phyloP scores from a whole-genome alignment of 2,797 vertebrate genomes.

The Alca torda region DNA sequence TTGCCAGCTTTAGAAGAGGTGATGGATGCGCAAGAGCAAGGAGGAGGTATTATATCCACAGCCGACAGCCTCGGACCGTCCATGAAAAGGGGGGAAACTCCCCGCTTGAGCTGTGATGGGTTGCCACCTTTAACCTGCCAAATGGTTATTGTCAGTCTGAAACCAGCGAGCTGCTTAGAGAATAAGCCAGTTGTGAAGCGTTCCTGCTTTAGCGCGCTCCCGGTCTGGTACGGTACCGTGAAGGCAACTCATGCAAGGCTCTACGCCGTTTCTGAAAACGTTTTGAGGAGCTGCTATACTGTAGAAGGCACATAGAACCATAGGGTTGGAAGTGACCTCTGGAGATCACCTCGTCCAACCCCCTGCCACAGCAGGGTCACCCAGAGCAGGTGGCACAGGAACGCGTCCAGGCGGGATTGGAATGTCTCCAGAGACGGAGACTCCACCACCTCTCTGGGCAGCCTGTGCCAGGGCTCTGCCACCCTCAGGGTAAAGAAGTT shows the following conservation, averaged over 20 bases:
- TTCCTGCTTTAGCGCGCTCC: background rate
- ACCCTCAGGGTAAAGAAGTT: too few species aligned
- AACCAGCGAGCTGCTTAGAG: background rate
- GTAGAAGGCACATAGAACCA: background rate
- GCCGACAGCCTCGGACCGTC: background rate
- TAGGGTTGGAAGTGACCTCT: too few species aligned
- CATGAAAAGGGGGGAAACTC: background rate
- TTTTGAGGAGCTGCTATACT: background rate
- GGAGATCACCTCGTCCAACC: too few species aligned
- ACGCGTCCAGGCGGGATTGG: too few species aligned
- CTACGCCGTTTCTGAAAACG: background rate
- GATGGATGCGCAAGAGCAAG: background rate
- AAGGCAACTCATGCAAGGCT: background rate
- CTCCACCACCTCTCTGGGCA: too few species aligned
- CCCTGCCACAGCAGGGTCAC: too few species aligned
- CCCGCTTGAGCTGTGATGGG: background rate
- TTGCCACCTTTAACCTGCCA: background rate
- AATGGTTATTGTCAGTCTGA: background rate
- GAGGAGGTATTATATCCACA: background rate
- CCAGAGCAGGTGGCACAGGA: too few species aligned
- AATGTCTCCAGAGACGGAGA: too few species aligned
- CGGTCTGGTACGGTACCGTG: background rate
- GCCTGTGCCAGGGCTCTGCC: too few species aligned
- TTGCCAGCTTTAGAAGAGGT: background rate
- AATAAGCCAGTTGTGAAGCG: background rate